Base-by-base conservation (phyloP, 2,797 vertebrate species). In the Anguilla anguilla region DNA sequence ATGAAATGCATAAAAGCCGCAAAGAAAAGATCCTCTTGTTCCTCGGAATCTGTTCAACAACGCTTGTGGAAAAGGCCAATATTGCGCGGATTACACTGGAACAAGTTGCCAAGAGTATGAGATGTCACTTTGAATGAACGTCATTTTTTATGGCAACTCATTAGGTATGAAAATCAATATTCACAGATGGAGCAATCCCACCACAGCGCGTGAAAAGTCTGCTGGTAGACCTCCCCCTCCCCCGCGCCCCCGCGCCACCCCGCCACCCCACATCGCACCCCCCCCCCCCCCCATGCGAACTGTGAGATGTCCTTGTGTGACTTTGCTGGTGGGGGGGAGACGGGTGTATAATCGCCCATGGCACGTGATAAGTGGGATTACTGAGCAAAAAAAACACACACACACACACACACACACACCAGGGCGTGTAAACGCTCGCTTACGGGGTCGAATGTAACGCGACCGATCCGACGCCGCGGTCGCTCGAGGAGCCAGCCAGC, bases 1-100 rank as follows among this genome's bases (percentile, higher is more conserved):
- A 85, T 88, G 79, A 89, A 49, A 74, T 74, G 49, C 84, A 49
- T 83, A 87, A 90, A 90, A 90, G 89, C 28, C 39, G 64, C 43
- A 57, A 7, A 64, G 46, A 59, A 87, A 79, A 55, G 86, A 25
- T 77, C 51, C 10, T 49, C 77, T 85, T 85, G 83, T 59, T 85
- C 57, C 19, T 46, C 13, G 6, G 17, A 64, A 19, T 64, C 57
- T 9, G 57, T 17, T 43, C n/a, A 64, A 85, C 84, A 59, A 9
- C 6, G 79, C 79, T n/a, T 82, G 43, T 82, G 79, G 79, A 82
- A 82, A 10, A 51, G 79, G 1, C 43, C 11, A 22, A 51, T 49
- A 11, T 51, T 49, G 43, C 10, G 43, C 19, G 6, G 22, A 51
- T 25, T 0, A 51, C 79, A n/a, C 46, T 11, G 46, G 79, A 51